These are phyloP conservation scores for Dendroctonus valens DNA, from an alignment of 1,140 invertebrate genomes.

Conservation along the genomic window DNA sequence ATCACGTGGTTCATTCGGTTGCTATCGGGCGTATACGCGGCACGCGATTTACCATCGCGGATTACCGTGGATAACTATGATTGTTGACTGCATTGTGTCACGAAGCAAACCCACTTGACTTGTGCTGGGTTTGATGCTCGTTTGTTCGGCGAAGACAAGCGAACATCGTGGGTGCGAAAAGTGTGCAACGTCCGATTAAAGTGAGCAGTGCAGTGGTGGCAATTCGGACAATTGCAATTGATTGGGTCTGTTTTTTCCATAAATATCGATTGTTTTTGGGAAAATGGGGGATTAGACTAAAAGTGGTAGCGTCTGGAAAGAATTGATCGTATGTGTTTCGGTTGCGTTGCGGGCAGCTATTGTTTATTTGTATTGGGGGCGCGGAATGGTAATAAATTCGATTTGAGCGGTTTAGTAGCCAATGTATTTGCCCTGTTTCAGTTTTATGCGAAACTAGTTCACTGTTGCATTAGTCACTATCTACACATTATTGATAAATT, in stretches of 20 bases:
- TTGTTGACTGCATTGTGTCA: constrained; percentile 24
- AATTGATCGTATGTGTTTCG: constrained; percentile 27
- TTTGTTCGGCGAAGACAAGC: constrained; percentile 4
- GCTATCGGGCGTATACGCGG: constrained; percentile 12
- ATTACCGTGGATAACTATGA: constrained; percentile 9
- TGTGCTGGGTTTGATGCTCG: constrained; percentile 9
- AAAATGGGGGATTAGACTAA: constrained; percentile 26
- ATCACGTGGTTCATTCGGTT: constrained; percentile 18
- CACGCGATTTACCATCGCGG: constrained; percentile 17
- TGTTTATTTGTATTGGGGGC: too few relatives aligned
- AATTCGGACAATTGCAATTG: too few relatives aligned
- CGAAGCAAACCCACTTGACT: constrained; percentile 5
- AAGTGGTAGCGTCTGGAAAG: neutral
- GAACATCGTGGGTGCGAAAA: constrained; percentile 13
- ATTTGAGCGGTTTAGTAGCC: too few relatives aligned
- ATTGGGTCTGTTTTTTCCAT: too few relatives aligned
- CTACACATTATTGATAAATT: too few relatives aligned
- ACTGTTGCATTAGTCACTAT: too few relatives aligned
- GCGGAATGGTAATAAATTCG: neutral
- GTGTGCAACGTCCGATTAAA: neutral
- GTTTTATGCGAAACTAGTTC: too few relatives aligned
- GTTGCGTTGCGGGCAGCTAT: neutral
- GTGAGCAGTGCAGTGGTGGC: neutral
- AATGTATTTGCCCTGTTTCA: too few relatives aligned
- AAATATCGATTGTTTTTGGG: constrained; percentile 25